Percentiles rank a stretch among this genome's conserved stretches.
These are phyloP conservation scores for Gymnarchus niloticus DNA, from an alignment of 2,113 vertebrate species.

Conservation along the genomic window DNA sequence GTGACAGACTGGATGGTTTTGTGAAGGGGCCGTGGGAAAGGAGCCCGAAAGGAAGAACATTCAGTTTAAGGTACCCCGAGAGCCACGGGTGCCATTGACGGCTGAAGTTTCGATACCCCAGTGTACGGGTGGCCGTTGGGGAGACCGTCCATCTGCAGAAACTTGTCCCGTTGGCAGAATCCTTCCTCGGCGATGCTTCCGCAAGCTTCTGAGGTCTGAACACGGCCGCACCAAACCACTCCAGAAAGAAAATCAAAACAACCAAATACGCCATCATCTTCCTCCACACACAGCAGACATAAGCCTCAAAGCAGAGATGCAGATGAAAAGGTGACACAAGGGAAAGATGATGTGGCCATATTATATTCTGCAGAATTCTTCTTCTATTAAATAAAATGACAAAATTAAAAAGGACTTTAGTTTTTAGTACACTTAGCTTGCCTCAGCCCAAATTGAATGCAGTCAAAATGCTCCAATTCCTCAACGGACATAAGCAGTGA, in stretches of 20 bases:
- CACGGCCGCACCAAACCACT: background rate
- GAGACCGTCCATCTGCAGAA: background rate
- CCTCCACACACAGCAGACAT: background rate
- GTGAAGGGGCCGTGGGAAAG: conserved; percentile 31
- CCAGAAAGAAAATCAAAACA: conserved; percentile 38
- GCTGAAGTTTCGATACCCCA: too few species aligned
- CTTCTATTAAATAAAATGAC: conserved; percentile 22
- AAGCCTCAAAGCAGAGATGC: background rate
- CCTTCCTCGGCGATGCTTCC: background rate
- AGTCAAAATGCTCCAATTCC: background rate
- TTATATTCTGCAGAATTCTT: background rate
- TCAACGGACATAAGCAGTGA: background rate
- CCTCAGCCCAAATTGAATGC: background rate
- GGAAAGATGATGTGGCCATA: background rate
- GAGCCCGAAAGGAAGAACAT: conserved; percentile 42
- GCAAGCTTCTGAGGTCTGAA: conserved; percentile 42
- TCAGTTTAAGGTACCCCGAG: background rate
- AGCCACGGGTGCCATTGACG: too few species aligned
- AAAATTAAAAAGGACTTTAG: conserved; percentile 20
- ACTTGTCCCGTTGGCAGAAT: background rate
- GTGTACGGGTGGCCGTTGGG: too few species aligned
- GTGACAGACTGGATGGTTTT: conserved; percentile 55
- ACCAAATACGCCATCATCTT: conserved; percentile 72
- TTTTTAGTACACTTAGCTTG: background rate
- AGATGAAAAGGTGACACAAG: background rate